phyloP scores from a whole-genome alignment of 2,113 vertebrate genomes.

The Guaruba guarouba region DNA sequence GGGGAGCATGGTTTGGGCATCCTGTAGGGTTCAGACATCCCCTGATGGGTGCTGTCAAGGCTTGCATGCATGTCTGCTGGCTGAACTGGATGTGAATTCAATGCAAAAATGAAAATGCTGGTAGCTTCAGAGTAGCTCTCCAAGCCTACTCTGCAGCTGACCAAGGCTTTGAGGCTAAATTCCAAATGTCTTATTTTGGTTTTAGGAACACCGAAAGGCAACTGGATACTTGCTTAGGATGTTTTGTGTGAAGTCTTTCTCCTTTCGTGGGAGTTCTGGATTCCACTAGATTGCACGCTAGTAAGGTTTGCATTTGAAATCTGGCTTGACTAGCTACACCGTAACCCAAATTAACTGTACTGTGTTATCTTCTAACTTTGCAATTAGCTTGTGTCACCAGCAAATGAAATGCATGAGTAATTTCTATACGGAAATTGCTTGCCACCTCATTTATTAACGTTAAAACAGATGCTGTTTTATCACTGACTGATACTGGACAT shows the following conservation, averaged over 20 bases:
- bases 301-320: slow-evolving; percentile 7
- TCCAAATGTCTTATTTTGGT: background rate
- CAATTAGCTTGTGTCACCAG: slow-evolving; percentile 68
- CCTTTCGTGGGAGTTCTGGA: background rate
- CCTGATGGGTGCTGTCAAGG: background rate
- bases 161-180: background rate
- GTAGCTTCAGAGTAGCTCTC: background rate
- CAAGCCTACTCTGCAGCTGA: background rate
- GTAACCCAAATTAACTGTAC: slow-evolving; percentile 50
- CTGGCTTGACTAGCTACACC: background rate
- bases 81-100: background rate
- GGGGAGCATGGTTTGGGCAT: background rate
- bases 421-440: slow-evolving; percentile 65
- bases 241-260: background rate
- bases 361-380: slow-evolving; percentile 49
- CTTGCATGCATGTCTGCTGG: background rate
- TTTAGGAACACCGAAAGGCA: background rate
- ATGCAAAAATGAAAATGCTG: background rate
- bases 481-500: slow-evolving; percentile 71
- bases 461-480: slow-evolving; percentile 74
- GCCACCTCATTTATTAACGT: slow-evolving; percentile 70
- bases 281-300: background rate
- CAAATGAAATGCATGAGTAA: slow-evolving; percentile 72
- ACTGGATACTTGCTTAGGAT: background rate
- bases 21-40: background rate